A percentile compares a stretch with the other conserved stretches of the same genome.
These are phyloP conservation scores for Cheilosia urbana DNA, from an alignment of 2,888 invertebrate genomes.

Conservation along the genomic window DNA sequence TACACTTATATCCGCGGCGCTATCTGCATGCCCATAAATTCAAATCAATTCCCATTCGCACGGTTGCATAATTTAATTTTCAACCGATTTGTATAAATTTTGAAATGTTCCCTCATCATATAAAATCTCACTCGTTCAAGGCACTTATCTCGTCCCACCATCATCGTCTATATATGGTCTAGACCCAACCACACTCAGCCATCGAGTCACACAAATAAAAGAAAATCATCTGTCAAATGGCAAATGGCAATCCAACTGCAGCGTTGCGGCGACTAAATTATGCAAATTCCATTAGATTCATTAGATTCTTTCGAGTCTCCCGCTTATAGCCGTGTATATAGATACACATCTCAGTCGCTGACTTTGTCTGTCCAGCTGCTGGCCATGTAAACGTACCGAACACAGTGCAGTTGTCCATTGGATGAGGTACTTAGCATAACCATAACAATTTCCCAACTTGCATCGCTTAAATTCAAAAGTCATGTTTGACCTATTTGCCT, in stretches of 20 bases:
- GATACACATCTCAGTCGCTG: conserved; percentile 58
- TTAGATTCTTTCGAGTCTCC: conserved; percentile 79
- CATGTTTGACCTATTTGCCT: conserved; percentile 75
- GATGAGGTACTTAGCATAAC: conserved; percentile 65
- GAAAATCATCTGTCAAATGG: conserved; percentile 69
- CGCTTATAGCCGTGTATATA: conserved; percentile 8
- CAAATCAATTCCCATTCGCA: conserved; percentile 66
- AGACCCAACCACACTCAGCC: conserved; percentile 18
- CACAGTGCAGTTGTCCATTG: conserved; percentile 5
- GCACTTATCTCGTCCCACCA: conserved; percentile 18
- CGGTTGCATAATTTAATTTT: conserved; percentile 62
- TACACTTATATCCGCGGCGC: conserved; percentile 57
- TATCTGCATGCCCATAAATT: conserved; percentile 68
- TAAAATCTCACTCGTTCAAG: conserved; percentile 18
- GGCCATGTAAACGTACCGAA: not conserved
- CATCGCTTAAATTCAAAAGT: conserved; percentile 73
- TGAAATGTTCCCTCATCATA: conserved; percentile 11
- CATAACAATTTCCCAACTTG: conserved; percentile 69
- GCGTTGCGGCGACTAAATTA: conserved; percentile 58
- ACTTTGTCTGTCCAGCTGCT: conserved; percentile 27
- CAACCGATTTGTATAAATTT: conserved; percentile 51
- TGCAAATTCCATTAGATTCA: conserved; percentile 81
- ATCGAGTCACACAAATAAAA: conserved; percentile 17
- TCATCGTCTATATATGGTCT: conserved; percentile 28
- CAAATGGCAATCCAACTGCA: conserved; percentile 70